phyloP scores from a whole-genome alignment of 1,140 invertebrate genomes.

The Oncopodura yosiiana region DNA sequence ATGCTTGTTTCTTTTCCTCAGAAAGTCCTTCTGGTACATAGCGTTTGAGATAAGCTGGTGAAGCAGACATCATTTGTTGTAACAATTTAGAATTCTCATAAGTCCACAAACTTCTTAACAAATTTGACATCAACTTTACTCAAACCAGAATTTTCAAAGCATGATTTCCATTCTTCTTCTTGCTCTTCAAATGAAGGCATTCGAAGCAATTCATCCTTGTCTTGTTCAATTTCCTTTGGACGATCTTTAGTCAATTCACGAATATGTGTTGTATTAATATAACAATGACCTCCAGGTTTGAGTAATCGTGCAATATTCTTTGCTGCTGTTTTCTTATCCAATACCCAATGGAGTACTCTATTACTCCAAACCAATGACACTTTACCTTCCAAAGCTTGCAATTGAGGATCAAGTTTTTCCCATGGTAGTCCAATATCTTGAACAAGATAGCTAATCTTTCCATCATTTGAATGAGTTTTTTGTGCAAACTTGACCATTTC shows the following conservation, averaged over 20 bases:
- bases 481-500: conserved; percentile 10
- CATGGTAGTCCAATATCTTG: conserved; percentile 9
- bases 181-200: no score
- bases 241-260: no score
- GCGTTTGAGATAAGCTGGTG: no score
- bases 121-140: background rate
- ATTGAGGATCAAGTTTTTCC: background rate
- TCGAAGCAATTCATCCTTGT: no score
- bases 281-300: conserved; percentile 2
- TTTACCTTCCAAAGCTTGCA: conserved; percentile 2
- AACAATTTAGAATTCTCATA: no score
- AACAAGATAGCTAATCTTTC: background rate
- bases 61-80: no score
- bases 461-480: background rate
- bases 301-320: conserved; percentile 4
- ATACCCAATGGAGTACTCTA: conserved; percentile 1
- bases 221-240: no score
- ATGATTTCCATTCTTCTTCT: conserved; percentile 5
- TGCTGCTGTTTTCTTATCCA: background rate
- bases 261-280: conserved; percentile 9
- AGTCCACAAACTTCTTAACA: no score
- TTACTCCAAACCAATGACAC: conserved; percentile 12
- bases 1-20: no score
- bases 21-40: no score
- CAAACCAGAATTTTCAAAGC: background rate